Base-by-base conservation (phyloP, 2,113 vertebrate species). In the Psephotus haematonotus region DNA sequence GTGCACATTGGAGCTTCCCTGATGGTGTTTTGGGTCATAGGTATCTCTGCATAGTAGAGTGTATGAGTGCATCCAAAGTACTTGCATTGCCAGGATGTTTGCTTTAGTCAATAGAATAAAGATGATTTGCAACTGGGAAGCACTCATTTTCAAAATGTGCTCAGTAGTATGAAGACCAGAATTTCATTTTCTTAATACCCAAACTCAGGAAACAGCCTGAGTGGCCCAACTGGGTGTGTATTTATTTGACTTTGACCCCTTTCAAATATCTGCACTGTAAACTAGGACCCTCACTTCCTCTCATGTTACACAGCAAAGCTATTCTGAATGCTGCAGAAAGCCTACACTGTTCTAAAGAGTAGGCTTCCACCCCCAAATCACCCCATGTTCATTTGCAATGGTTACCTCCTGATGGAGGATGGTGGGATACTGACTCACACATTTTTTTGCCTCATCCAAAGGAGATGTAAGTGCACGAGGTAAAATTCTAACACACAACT, bases 71-170 rank as follows among this genome's bases (percentile, higher is more conserved):
- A 76, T 28, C n/a, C n/a, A 23, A 86, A 93, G 49, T 5, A 50
- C 3, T 9, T 4, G 12, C 39, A 53, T 17, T 0, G 0, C 12
- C 33, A 33, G 37, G 10, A 29, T 2, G 2, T 3, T 13, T 70
- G 9, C 20, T 79, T 52, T 19, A 68, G 67, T 52, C 37, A 43
- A 1, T 0, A 70, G 29, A 74, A 23, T 4, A 70, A 52, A 22
- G 29, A 35, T 86, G 55, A 63, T 59, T 55, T 55, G 69, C 55
- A 82, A 41, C 13, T 0, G 0, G 25, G 12, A 7, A 88, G 24
- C 11, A 52, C 7, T 22, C 6, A 12, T 65, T 87, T 88, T 44
- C 62, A 41, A 82, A 89, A 53, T 9, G 9, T 17, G 17, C 22
- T 74, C 62, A 67, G 71, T 18, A 24, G 27, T 53, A 13, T 0